Percentiles rank a stretch among this genome's conserved stretches.
Conservation (phyloP, 1,140 invertebrate species). For the Hermatobates lingyangjiaoensis region DNA sequence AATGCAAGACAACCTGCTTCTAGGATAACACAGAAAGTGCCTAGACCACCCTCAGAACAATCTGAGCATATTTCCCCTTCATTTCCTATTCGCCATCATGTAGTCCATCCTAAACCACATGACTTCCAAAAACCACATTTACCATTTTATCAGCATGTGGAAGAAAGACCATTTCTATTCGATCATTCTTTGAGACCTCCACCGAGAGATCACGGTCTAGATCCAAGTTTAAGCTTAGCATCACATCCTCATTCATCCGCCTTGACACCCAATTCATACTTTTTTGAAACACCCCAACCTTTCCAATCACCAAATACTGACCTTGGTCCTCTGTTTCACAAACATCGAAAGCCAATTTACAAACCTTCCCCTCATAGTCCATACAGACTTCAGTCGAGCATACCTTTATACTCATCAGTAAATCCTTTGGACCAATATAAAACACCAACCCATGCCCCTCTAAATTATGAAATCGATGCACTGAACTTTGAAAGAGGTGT, state of each 20-base stretch:
- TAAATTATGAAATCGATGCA: neutral
- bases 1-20: conserved; percentile 21
- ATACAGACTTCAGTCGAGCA: neutral
- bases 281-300: conserved; percentile 6
- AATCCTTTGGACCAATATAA: neutral
- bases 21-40: conserved; percentile 2
- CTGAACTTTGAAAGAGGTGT: neutral
- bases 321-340: neutral
- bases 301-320: conserved; percentile 1
- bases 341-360: neutral
- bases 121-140: neutral
- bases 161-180: conserved; percentile 6
- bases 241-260: conserved; percentile 5
- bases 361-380: neutral
- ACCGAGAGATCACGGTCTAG: conserved; percentile 1
- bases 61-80: neutral
- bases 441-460: neutral
- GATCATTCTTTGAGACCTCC: conserved; percentile 13
- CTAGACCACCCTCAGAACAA: neutral
- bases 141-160: neutral
- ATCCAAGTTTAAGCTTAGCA: conserved; percentile 6
- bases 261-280: conserved; percentile 10
- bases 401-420: neutral
- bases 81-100: neutral
- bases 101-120: neutral